Evolutionary conservation across 2,797 vertebrate genomes (phyloP), one percentile per base, ranked within the genome.

Genomic region (Tinamus major): DNA sequence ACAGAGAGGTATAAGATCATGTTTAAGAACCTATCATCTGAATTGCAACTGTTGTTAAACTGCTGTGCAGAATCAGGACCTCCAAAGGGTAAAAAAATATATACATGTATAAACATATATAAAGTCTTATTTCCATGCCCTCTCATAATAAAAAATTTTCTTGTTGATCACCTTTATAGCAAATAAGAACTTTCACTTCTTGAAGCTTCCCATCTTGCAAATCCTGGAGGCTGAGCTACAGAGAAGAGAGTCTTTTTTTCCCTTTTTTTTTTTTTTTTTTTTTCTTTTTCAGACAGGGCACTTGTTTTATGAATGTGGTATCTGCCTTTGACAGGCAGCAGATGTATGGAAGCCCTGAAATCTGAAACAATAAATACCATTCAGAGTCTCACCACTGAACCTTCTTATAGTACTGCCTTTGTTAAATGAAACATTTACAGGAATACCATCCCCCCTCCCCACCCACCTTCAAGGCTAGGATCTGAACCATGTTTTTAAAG

Each of bases 361-460:
- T 98, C 97, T 98, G 97, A 98, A 98, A 99, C 98, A 98, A 98
- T 98, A 98, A 98, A 98, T 98, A 98, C 98, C 98, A 98, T 98
- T 98, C 98, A 98, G 96, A 95, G 95, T 92, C 92, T 96, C 90
- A 87, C 90, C 88, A 64, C 42, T 49, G 95, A 96, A 92, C 96
- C 95, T 97, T 97, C 97, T 97, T 96, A 95, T 97, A 97, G 97
- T 97, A 97, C 97, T 97, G 98, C 97, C 98, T 98, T 98, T 98
- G 98, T 98, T 98, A 98, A 98, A 97, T 97, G 97, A 98, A 98
- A 98, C 97, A 96, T 98, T 98, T 98, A 97, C 97, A 97, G 98
- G 98, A 98, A 98, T 98, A 98, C 98, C 98, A 97, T 96, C 96
- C 97, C 97, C 51, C 5, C 23, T 78, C 90, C 87, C 79, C 91